Conservation (phyloP, 1,140 invertebrate genomes). For the Helicorthomorpha holstii region DNA sequence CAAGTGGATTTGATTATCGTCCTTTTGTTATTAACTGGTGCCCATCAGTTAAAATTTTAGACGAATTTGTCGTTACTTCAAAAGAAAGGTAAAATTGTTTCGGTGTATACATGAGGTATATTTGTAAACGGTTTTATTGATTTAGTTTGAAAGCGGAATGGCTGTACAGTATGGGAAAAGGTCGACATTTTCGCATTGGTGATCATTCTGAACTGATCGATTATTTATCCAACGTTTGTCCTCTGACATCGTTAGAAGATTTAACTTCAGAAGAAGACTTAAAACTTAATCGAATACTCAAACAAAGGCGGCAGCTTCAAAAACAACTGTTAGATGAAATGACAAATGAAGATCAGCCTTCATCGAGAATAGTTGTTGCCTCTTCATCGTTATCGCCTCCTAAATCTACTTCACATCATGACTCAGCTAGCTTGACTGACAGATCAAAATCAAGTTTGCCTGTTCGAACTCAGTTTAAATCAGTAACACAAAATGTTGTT, state of each 20-base stretch:
- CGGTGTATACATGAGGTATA: not conserved
- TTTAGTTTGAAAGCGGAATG: slow-evolving; percentile 80
- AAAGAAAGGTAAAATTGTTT: slow-evolving; percentile 73
- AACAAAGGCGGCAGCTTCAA: slow-evolving; percentile 77
- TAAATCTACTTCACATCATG: too few species aligned
- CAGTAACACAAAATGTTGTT: too few species aligned
- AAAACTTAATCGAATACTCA: slow-evolving; percentile 63
- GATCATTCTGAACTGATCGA: slow-evolving; percentile 64
- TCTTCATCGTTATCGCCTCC: too few species aligned
- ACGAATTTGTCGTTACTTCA: slow-evolving; percentile 70
- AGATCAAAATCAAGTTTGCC: too few species aligned
- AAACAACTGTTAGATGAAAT: slow-evolving; percentile 23
- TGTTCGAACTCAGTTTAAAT: too few species aligned
- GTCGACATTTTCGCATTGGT: slow-evolving; percentile 64
- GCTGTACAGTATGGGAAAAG: slow-evolving; percentile 81
- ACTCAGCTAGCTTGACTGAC: too few species aligned
- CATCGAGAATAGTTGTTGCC: too few species aligned
- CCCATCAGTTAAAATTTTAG: slow-evolving; percentile 65
- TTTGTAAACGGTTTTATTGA: slow-evolving; percentile 11
- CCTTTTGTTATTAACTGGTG: slow-evolving; percentile 88
- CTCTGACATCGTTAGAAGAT: slow-evolving; percentile 41
- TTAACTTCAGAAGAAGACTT: slow-evolving; percentile 67
- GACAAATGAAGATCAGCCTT: not conserved
- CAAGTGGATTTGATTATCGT: slow-evolving; percentile 72
- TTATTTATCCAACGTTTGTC: slow-evolving; percentile 60